Base-by-base conservation (phyloP, 30 jellyfish, hydroid and myxozoan species). In the Rhopilema esculentum region DNA sequence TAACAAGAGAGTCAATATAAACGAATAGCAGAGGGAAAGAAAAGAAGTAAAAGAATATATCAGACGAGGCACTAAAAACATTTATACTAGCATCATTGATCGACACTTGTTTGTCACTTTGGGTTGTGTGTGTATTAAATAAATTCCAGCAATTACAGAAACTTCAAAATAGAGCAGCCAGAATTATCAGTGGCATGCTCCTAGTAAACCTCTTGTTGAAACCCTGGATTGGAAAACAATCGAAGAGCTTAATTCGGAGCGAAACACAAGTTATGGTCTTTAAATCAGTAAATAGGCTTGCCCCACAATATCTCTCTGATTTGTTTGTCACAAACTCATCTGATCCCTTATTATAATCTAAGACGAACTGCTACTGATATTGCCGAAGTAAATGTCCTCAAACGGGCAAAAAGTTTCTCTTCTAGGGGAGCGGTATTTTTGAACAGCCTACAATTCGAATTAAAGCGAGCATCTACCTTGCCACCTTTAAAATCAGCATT, bases 371-470 rank as follows among this genome's bases (percentile, higher is more conserved):
- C 76, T 30, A 75, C 86, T 6, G 40, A 75, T 17, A 22, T 4
- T 75, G 25, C 86, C 76, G 15, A 32, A 48, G 86, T 33, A 75
- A 48, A 49, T 4, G 40, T 32, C 76, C 86, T 16, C 76, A 40
- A 75, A 12, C 22, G 53, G 86, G 40, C 86, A 75, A 18, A 75
- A 75, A 32, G 50, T 27, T n/a, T 75, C 48, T 75, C 86, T 7
- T 75, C 48, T 75, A 49, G 86, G 21, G 74, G 86, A 18, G 76
- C 76, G 12, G 25, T 8, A 75, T 24, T 27, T 75, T 75, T 71
- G 32, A 75, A 75, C 53, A 75, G 86, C 76, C 74, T 75, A 32
- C 86, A 71, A 75, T 8, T 1, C 17, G 18, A 75, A 48, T 75
- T 72, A 75, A 75, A 48, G 75, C 1, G 65, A 29, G 81, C 81